Evolutionary conservation across 1,140 invertebrate genomes (phyloP).

Genomic region (Drosophila nannoptera): DNA sequence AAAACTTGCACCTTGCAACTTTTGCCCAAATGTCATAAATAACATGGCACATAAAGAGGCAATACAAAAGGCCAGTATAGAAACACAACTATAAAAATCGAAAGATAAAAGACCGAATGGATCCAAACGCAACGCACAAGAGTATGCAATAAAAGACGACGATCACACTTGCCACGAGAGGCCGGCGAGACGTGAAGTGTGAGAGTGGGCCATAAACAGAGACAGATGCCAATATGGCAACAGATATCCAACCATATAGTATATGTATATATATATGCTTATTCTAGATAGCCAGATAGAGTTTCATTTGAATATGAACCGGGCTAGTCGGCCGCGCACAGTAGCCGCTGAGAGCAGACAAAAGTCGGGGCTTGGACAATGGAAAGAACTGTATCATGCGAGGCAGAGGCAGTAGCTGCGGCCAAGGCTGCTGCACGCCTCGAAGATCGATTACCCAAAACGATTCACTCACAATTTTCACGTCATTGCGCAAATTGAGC

Average conservation of each 20-base stretch:
- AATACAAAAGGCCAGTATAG: constrained; percentile 33
- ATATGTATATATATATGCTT: too few species aligned
- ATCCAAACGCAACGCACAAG: constrained; percentile 51
- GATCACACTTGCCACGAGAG: constrained; percentile 42
- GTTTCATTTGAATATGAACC: constrained; percentile 18
- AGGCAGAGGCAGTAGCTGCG: constrained; percentile 7
- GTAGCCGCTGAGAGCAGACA: constrained; percentile 46
- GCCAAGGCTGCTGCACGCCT: constrained; percentile 35
- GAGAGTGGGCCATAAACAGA: not conserved
- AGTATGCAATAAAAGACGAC: constrained; percentile 77
- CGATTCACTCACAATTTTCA: constrained; percentile 52
- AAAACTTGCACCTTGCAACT: constrained; percentile 77
- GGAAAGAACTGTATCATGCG: constrained; percentile 61
- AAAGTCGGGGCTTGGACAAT: not conserved
- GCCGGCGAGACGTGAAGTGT: not conserved
- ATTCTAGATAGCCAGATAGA: too few species aligned
- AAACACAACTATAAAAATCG: constrained; percentile 48
- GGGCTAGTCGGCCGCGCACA: constrained; percentile 18
- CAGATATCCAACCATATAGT: not conserved
- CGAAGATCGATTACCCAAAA: constrained; percentile 68
- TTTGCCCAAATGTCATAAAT: constrained; percentile 73
- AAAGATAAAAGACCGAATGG: constrained; percentile 28
- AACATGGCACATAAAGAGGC: constrained; percentile 49
- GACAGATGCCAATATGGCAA: not conserved
- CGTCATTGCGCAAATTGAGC: constrained; percentile 78